Evolutionary conservation across 2,113 vertebrate species (phyloP).

Genomic region (Pongo pygmaeus): DNA sequence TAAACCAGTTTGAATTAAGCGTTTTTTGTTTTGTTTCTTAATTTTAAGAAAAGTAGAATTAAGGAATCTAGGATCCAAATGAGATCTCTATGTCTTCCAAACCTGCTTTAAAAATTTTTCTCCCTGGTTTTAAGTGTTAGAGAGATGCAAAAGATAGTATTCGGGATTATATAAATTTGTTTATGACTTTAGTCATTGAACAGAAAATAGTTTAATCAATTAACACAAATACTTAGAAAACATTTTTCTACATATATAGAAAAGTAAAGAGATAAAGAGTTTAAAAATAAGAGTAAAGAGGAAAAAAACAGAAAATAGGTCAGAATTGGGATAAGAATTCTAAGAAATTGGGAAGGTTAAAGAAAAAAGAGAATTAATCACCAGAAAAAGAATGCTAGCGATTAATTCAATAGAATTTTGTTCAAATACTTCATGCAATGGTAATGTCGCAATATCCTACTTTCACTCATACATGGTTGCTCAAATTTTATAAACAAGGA

Average conservation of each 20-base stretch:
- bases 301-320: neutral
- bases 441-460: neutral
- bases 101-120: neutral
- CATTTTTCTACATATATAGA: neutral
- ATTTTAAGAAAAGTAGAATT: neutral
- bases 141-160: neutral
- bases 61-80: neutral
- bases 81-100: neutral
- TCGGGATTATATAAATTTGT: neutral
- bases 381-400: neutral
- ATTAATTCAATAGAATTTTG: neutral
- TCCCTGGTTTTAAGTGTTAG: neutral
- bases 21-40: neutral
- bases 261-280: neutral
- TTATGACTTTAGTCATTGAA: neutral
- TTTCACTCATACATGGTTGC: neutral
- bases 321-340: neutral
- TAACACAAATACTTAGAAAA: neutral
- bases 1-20: neutral
- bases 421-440: neutral
- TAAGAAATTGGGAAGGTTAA: neutral
- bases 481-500: constrained; percentile 8
- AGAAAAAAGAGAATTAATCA: neutral
- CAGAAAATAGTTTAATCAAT: neutral
- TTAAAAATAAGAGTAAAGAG: neutral